Evolutionary conservation across 2,888 invertebrate species (phyloP), one percentile per base, ranked within the genome.

Genomic region (Trisateles emortualis): DNA sequence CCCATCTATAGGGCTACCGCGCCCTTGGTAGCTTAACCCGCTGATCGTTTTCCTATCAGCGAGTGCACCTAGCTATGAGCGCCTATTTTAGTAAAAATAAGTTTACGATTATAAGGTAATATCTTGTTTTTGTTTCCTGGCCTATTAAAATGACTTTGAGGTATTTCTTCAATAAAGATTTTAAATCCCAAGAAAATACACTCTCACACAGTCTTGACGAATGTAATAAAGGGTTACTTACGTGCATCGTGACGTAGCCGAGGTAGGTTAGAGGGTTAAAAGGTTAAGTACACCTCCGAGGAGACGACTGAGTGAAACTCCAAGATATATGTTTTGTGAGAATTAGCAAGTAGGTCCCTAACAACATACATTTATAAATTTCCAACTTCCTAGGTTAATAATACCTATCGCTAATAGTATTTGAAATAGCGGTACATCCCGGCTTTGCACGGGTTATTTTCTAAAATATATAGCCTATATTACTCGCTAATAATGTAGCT

Each of bases 251-350:
- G n/a, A 16, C 16, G 45, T 29, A 33, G 17, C 5, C 0, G 32
- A 22, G 11, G 5, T 10, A 42, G 64, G 51, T 52, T 3, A 40
- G 2, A 46, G 32, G 46, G 35, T 11, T 36, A 8, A 8, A 41
- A 26, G 45, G 52, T 67, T 42, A 65, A 46, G 38, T 35, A 49
- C 29, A 24, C 14, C 33, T 36, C 42, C 30, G 16, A 42, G 39
- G 6, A n/a, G 32, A 22, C 11, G 24, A 17, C 14, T 29, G 13
- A 10, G 48, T 51, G 62, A 66, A 66, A 66, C 30, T 44, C 6
- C 35, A 52, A 19, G 49, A 42, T 16, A 19, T 19, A 35, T 6
- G 26, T n/a, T n/a, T 30, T 19, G 30, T 1, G n/a, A n/a, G 19
- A 11, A 35, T 32, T 11, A 5, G 10, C 29, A 41, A 33, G 13